A percentile compares a stretch with the other conserved stretches of the same genome.
These are phyloP conservation scores for Anastatus disparis DNA, from an alignment of 1,140 invertebrate genomes.

Conservation along the genomic window DNA sequence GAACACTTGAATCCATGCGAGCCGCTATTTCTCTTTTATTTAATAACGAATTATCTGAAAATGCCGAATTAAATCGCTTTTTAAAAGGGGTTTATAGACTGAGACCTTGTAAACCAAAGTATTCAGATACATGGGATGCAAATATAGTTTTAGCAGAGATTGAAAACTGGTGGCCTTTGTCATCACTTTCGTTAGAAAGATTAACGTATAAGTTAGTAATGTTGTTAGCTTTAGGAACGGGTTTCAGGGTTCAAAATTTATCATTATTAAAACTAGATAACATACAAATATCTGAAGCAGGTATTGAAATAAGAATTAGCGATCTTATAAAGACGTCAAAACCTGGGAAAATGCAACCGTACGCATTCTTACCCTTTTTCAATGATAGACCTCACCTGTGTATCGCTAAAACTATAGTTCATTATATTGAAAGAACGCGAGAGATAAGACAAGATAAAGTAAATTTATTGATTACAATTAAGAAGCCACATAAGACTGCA, in stretches of 20 bases:
- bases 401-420: slow-evolving; percentile 3
- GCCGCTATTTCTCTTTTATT: slow-evolving; percentile 42
- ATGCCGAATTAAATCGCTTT: slow-evolving; percentile 32
- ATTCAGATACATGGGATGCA: slow-evolving; percentile 40
- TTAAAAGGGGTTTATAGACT: slow-evolving; percentile 41
- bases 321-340: slow-evolving; percentile 38
- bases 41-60: slow-evolving; percentile 21
- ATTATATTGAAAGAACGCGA: slow-evolving; percentile 20
- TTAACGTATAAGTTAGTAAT: slow-evolving; percentile 34
- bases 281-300: slow-evolving; percentile 24
- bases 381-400: slow-evolving; percentile 31
- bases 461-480: slow-evolving; percentile 33
- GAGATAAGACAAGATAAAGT: slow-evolving; percentile 12
- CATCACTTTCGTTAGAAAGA: not conserved
- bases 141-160: slow-evolving; percentile 24
- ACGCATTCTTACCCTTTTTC: slow-evolving; percentile 11
- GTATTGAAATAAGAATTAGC: slow-evolving; percentile 39
- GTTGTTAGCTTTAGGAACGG: slow-evolving; percentile 40
- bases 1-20: slow-evolving; percentile 40
- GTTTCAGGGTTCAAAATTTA: slow-evolving; percentile 41
- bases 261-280: slow-evolving; percentile 38
- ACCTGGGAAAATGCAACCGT: slow-evolving; percentile 21
- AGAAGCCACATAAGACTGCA: slow-evolving; percentile 39
- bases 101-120: slow-evolving; percentile 41
- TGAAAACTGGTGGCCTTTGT: slow-evolving; percentile 27